Evolutionary conservation across 2,888 invertebrate species (phyloP), one percentile per base, ranked within the genome.

Genomic region (Ganaspis brasiliensis): DNA sequence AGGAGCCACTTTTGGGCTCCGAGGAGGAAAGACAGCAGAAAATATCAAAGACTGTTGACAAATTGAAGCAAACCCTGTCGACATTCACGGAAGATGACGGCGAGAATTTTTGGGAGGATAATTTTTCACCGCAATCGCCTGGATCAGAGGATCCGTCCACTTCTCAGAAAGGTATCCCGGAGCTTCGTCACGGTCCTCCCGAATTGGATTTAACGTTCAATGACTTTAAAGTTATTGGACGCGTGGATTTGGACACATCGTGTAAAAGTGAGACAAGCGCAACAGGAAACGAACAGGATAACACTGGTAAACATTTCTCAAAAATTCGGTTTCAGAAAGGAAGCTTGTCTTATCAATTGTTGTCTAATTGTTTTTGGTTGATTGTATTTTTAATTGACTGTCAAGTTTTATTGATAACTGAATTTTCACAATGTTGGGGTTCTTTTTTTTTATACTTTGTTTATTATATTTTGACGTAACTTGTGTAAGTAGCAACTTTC

Each of bases 21-120:
- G 90, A 90, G 63, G 91, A 91, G 61, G 91, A 91, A 76, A 86
- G 91, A 0, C 84, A 86, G 21, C 86, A 86, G 26, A 91, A 89
- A 49, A 91, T 91, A 74, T 86, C 85, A 1, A 87, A 90, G 49
- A 87, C 90, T 0, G 91, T 89, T 0, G 89, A 90, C 49, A 88
- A 87, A 61, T 77, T 91, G 0, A 91, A 91, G 56, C 87, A 87
- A 1, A 89, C 88, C 40, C 78, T 91, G 21, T 89, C 87, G 0
- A 79, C 79, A 1, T 86, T 88, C 8, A 85, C 85, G 0, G 85
- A 83, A 1, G 86, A 87, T n/a, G 87, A 90, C 2, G 82, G 81
- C 5, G 83, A 80, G 0, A 84, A 85, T 40, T 85, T 86, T 72
- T 89, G 87, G 89, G 87, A 85, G 14, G 83, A 86, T 6, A 87